phyloP scores from a whole-genome alignment of 2,797 vertebrate species.

The Triplophysa bombifrons region DNA sequence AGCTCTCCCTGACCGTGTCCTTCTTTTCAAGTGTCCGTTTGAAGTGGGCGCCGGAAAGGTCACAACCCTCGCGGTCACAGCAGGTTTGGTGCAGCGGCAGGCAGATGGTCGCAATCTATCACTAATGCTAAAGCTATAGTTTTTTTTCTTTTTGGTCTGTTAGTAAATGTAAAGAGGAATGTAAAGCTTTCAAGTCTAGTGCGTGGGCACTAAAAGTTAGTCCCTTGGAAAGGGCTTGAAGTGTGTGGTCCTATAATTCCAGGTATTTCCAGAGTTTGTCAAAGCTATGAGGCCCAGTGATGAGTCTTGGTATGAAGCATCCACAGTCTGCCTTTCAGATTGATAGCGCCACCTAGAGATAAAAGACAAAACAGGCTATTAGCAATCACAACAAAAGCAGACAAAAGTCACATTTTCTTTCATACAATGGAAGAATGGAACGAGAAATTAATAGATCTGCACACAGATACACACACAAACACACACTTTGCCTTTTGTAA shows the following conservation, averaged over 20 bases:
- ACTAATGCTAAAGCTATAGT: constrained; percentile 68
- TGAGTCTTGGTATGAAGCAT: constrained; percentile 68
- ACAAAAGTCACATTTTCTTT: neutral
- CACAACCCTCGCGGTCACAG: constrained; percentile 75
- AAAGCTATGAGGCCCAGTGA: constrained; percentile 68
- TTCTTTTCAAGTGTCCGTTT: constrained; percentile 80
- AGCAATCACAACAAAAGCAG: constrained; percentile 46
- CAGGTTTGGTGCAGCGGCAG: constrained; percentile 65
- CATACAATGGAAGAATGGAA: constrained; percentile 12
- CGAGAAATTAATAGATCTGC: constrained; percentile 37
- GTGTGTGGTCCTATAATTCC: constrained; percentile 78
- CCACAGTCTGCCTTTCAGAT: constrained; percentile 69
- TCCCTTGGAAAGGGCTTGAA: constrained; percentile 64
- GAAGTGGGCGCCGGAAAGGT: constrained; percentile 79
- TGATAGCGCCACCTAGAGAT: constrained; percentile 70
- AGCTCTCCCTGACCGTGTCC: constrained; percentile 71
- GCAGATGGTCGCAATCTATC: constrained; percentile 67
- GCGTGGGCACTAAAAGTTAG: constrained; percentile 73
- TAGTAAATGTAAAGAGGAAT: constrained; percentile 67
- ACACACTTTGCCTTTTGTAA: constrained; percentile 38
- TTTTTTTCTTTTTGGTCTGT: constrained; percentile 62
- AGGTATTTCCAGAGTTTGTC: constrained; percentile 80
- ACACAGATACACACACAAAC: constrained; percentile 20
- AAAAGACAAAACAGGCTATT: constrained; percentile 47
- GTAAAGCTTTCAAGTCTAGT: constrained; percentile 77